Base-by-base conservation (phyloP, 2,888 invertebrate genomes). In the Leptinotarsa rubiginosa region DNA sequence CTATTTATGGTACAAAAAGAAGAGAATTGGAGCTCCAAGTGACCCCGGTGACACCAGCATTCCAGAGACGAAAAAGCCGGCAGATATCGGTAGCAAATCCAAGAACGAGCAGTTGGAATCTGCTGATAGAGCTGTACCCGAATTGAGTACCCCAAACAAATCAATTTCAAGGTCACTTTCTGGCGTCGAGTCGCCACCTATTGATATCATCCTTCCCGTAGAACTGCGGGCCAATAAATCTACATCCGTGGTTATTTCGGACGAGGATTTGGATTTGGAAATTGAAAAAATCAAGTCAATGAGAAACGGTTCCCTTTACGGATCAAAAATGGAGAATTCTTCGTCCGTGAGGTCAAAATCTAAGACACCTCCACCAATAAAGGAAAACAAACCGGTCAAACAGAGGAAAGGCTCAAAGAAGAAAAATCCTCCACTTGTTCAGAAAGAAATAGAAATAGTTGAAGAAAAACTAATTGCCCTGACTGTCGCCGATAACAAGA, bases 1-100 rank as follows among this genome's bases (percentile, higher is more conserved):
- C 83, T 92, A 95, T 87, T 92, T 93, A 87, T 95, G 95, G 95
- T 94, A 93, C 92, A 93, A 92, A 89, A 93, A 93, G 90, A 94
- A 92, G 90, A 92, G 93, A 89, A 91, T 92, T 88, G 91, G 91
- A 86, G 91, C 91, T 87, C 91, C 90, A 91, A 92, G 91, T 93
- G 93, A 94, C 92, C 92, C 92, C 81, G 93, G 93, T 85, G 93
- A 92, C 89, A 89, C 89, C 67, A 78, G 76, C 22, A 69, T 65
- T 71, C 74, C 73, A 65, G 67, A 62, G 50, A 73, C 49, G 66
- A 20, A 69, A 70, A 76, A 79, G 77, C 70, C 69, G 52, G 22
- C 22, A 47, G 31, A 76, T 70, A 65, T 49, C 56, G 50, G 49
- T 62, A 62, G 47, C 69, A 86, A 85, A 83, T 72, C 62, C 12